Evolutionary conservation across 2,888 invertebrate genomes (phyloP).

Genomic region (Drosophila anomelani): DNA sequence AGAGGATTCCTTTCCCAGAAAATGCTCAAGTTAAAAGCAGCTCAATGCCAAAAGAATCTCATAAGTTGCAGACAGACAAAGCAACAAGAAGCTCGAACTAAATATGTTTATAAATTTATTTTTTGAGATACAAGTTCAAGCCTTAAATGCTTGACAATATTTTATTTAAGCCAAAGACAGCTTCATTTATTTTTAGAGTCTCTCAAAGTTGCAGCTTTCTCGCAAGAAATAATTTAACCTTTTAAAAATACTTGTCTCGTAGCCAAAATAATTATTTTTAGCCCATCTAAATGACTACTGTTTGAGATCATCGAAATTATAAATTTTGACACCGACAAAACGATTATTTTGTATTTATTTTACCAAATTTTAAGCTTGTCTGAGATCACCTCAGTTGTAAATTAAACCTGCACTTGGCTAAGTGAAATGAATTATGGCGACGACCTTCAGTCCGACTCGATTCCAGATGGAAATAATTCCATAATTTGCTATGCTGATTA

Average conservation of each 20-base stretch:
- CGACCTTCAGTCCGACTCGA: slow-evolving; percentile 28
- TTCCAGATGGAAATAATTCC: slow-evolving; percentile 41
- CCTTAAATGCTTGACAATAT: not conserved
- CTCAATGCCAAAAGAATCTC: slow-evolving; percentile 24
- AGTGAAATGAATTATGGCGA: slow-evolving; percentile 18
- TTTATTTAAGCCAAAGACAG: not conserved
- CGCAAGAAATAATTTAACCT: no score
- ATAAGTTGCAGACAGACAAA: slow-evolving; percentile 7
- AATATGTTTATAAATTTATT: not conserved
- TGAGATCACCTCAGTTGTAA: slow-evolving; percentile 28
- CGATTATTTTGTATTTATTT: slow-evolving; percentile 2
- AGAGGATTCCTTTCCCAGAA: slow-evolving; percentile 27
- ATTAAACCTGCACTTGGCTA: slow-evolving; percentile 31
- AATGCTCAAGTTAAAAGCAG: slow-evolving; percentile 20
- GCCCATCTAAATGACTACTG: not conserved
- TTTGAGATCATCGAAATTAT: slow-evolving; percentile 12
- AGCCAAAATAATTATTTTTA: not conserved
- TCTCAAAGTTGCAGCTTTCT: not conserved
- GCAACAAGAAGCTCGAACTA: not conserved
- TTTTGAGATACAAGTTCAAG: not conserved
- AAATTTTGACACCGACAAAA: slow-evolving; percentile 1
- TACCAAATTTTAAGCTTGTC: not conserved
- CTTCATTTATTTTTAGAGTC: not conserved
- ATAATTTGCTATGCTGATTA: slow-evolving; percentile 48
- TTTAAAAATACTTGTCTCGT: not conserved